phyloP scores from a whole-genome alignment of 1,140 invertebrate species.

The Helicoverpa zea region DNA sequence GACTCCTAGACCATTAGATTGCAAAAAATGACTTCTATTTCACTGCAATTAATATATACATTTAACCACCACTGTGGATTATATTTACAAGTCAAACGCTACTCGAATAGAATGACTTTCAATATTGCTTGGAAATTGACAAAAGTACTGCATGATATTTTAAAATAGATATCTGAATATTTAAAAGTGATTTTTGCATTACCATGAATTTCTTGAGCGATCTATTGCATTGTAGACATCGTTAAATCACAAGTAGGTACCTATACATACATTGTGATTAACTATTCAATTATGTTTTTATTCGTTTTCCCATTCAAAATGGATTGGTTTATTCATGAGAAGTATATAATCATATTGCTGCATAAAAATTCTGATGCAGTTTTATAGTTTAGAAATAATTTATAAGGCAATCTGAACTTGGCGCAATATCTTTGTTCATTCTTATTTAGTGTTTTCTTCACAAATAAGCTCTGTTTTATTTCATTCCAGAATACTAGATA shows the following conservation, averaged over 20 bases:
- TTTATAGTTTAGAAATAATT: not conserved
- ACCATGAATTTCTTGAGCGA: not conserved
- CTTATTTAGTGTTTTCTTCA: not conserved
- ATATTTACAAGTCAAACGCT: not conserved
- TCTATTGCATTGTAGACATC: not conserved
- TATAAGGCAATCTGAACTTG: not conserved
- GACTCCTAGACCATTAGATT: conserved; percentile 12
- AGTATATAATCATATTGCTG: not conserved
- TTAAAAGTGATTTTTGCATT: not conserved
- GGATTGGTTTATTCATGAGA: conserved; percentile 21
- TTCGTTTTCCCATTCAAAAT: conserved; percentile 1
- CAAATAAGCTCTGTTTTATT: not conserved
- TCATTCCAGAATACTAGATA: not conserved
- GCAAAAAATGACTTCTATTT: conserved; percentile 5
- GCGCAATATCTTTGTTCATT: not conserved
- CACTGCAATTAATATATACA: not conserved
- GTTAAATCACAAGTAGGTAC: too few relatives aligned
- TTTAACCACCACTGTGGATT: not conserved
- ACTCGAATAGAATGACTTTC: not conserved
- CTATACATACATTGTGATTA: too few relatives aligned
- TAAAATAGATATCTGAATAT: not conserved
- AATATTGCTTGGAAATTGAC: not conserved
- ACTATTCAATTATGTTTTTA: not conserved
- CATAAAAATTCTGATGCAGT: too few relatives aligned
- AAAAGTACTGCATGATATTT: not conserved